Conservation (phyloP, 1,140 invertebrate species). For the Telenomus remus region DNA sequence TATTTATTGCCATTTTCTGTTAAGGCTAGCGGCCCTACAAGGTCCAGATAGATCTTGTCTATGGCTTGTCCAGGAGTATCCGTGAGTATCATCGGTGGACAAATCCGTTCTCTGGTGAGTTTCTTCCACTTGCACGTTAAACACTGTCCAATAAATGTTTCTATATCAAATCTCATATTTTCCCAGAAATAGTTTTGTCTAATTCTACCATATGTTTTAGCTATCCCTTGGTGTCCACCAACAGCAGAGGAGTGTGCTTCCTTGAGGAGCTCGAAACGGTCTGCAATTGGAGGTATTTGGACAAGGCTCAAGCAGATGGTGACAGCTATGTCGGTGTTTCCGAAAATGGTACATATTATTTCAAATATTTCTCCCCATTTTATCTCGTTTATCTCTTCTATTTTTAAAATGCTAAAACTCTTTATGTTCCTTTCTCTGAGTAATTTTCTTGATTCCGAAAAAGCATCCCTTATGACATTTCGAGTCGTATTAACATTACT, state of each 20-base stretch:
- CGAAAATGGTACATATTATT: not conserved
- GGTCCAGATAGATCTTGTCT: not conserved
- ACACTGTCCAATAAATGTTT: not conserved
- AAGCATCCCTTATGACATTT: too few species aligned
- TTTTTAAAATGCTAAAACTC: too few species aligned
- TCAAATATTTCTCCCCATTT: not conserved
- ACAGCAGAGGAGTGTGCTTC: not conserved
- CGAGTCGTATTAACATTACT: too few species aligned
- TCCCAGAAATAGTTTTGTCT: not conserved
- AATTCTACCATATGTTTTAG: not conserved
- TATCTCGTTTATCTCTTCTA: not conserved
- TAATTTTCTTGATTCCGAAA: too few species aligned
- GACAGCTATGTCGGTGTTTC: not conserved
- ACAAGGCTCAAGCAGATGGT: not conserved
- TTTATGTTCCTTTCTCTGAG: too few species aligned
- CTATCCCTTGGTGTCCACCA: not conserved
- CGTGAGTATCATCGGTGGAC: not conserved
- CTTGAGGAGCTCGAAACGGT: not conserved
- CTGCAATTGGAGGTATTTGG: not conserved
- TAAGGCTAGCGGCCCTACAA: not conserved
- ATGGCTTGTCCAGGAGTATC: not conserved
- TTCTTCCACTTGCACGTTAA: conserved; percentile 1
- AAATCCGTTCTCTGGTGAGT: not conserved
- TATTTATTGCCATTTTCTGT: not conserved
- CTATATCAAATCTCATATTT: not conserved